Evolutionary conservation across 2,797 vertebrate genomes (phyloP).

Genomic region (Coccyzus lansbergi): DNA sequence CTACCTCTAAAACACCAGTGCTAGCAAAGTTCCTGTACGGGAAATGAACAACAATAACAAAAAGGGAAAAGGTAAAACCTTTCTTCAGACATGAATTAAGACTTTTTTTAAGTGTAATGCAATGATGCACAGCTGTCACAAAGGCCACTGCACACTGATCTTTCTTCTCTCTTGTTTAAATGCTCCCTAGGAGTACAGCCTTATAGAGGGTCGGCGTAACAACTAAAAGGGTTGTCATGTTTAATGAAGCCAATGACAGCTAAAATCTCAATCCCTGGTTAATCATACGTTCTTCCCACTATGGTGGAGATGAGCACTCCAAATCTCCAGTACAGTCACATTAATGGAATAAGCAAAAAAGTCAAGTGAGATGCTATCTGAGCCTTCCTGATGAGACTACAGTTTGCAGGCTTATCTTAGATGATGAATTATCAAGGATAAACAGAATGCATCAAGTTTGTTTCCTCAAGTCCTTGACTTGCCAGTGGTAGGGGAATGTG

Average conservation of each 20-base stretch:
- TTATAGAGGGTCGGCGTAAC: slow-evolving; percentile 44
- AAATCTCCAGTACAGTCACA: slow-evolving; percentile 35
- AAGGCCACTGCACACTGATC: neutral
- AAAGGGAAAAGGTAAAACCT: neutral
- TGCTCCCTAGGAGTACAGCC: neutral
- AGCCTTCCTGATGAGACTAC: slow-evolving; percentile 68
- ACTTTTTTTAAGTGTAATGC: slow-evolving; percentile 7
- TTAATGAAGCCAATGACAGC: slow-evolving; percentile 67
- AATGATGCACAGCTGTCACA: neutral
- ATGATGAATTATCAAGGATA: slow-evolving; percentile 69
- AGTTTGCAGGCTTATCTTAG: slow-evolving; percentile 75
- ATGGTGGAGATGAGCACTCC: slow-evolving; percentile 40
- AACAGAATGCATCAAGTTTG: slow-evolving; percentile 61
- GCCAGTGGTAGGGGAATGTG: slow-evolving; percentile 39
- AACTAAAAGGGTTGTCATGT: slow-evolving; percentile 53
- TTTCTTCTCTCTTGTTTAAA: slow-evolving; percentile 9
- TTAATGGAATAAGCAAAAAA: slow-evolving; percentile 73
- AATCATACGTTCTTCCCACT: slow-evolving; percentile 40
- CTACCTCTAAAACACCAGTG: neutral
- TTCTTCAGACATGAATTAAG: neutral
- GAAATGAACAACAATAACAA: neutral
- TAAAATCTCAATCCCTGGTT: slow-evolving; percentile 38
- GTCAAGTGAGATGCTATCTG: slow-evolving; percentile 74
- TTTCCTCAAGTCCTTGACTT: slow-evolving; percentile 68
- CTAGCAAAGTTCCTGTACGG: neutral